phyloP scores from a whole-genome alignment of 2,797 vertebrate species.

The Rhadinocentrus ornatus region DNA sequence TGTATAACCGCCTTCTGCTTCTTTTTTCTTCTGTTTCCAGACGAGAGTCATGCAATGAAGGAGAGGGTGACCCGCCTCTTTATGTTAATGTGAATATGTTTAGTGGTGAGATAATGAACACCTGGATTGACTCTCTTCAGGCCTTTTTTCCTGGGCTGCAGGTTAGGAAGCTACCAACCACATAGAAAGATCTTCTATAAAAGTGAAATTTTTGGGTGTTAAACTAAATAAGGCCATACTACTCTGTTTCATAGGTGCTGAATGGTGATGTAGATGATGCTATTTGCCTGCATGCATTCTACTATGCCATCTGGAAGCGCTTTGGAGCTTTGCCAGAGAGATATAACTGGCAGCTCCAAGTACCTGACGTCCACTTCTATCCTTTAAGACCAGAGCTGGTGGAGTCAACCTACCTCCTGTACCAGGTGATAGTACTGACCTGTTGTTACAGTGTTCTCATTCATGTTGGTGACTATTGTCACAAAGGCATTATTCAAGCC shows the following conservation, averaged over 20 bases:
- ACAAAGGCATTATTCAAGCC: not conserved
- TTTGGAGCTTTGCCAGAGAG: constrained; percentile 96
- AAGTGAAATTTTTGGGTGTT: not conserved
- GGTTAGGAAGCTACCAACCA: constrained; percentile 75
- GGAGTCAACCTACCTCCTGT: constrained; percentile 96
- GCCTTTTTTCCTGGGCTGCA: constrained; percentile 98
- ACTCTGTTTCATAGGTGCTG: constrained; percentile 84
- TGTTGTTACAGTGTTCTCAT: not conserved
- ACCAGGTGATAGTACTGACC: constrained; percentile 86
- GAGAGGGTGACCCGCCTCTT: constrained; percentile 95
- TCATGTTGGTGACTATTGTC: not conserved
- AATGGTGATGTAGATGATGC: constrained; percentile 98
- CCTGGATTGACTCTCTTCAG: constrained; percentile 98
- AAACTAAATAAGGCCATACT: not conserved
- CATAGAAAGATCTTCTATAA: not conserved
- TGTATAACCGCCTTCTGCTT: not conserved
- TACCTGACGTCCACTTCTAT: constrained; percentile 96
- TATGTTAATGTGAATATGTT: constrained; percentile 99
- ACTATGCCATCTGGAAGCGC: constrained; percentile 99
- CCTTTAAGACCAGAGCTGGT: constrained; percentile 95
- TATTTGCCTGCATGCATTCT: constrained; percentile 98
- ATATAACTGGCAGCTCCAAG: constrained; percentile 98
- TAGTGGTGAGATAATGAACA: constrained; percentile 98
- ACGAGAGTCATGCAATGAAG: constrained; percentile 95
- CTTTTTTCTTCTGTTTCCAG: constrained; percentile 66